These are phyloP conservation scores for Megalurothrips usitatus DNA, from an alignment of 2,888 invertebrate species.

Conservation along the genomic window DNA sequence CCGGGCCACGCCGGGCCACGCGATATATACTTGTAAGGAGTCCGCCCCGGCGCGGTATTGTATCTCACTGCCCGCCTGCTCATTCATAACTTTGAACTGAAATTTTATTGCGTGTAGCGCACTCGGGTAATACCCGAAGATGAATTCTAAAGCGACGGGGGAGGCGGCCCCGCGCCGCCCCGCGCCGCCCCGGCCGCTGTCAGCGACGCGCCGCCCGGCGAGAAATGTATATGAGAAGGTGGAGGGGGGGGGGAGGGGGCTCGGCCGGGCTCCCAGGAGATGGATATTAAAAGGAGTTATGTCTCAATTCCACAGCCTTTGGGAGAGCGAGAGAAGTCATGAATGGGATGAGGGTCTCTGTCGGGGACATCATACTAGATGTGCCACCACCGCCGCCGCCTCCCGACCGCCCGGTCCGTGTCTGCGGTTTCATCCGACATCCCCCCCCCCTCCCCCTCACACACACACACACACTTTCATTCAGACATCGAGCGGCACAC, in stretches of 20 bases:
- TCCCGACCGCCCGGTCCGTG: not conserved
- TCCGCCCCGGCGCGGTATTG: too few relatives aligned
- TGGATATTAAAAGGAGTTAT: constrained; percentile 25
- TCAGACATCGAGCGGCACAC: not conserved
- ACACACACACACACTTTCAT: not conserved
- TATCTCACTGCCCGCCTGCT: not conserved
- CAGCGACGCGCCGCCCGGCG: not conserved
- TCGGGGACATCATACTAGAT: constrained; percentile 2
- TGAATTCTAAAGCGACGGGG: constrained; percentile 19
- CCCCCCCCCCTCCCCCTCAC: not conserved
- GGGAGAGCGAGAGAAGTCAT: too few relatives aligned
- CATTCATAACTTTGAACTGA: constrained; percentile 17
- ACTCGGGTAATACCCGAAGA: constrained; percentile 5
- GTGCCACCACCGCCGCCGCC: not conserved
- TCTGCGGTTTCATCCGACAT: not conserved
- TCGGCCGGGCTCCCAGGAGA: not conserved
- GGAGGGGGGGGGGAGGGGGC: not conserved
- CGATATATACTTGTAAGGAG: too few relatives aligned
- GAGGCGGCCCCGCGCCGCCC: not conserved
- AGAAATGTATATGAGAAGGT: constrained; percentile 15
- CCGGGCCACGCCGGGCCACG: too few relatives aligned
- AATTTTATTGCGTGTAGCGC: constrained; percentile 19
- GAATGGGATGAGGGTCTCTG: not conserved
- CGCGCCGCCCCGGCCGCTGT: not conserved
- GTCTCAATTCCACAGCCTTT: constrained; percentile 5